phyloP scores from a whole-genome alignment of 2,113 vertebrate species.

The Apteryx mantelli region DNA sequence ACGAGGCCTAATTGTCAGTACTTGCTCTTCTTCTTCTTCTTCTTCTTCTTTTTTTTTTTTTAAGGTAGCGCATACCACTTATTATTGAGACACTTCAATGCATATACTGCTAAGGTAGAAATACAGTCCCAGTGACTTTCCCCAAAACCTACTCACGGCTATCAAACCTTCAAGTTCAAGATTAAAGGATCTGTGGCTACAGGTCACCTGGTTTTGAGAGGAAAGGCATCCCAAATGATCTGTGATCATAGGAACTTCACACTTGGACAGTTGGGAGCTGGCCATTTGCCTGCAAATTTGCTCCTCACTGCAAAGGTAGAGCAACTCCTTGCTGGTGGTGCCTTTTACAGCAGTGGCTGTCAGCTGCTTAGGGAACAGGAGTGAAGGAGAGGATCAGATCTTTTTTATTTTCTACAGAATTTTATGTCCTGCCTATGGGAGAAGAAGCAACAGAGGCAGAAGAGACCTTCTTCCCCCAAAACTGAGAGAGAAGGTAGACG shows the following conservation, averaged over 20 bases:
- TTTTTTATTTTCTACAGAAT: neutral
- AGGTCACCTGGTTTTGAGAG: constrained; percentile 49
- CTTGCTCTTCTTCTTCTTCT: neutral
- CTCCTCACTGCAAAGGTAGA: neutral
- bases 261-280: constrained; percentile 56
- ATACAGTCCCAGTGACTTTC: neutral
- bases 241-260: constrained; percentile 66
- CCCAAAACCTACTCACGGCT: neutral
- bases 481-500: neutral
- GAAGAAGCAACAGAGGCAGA: neutral
- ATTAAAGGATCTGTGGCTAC: constrained; percentile 29
- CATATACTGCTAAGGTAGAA: neutral
- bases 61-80: neutral
- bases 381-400: neutral
- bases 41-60: neutral
- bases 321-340: neutral
- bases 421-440: neutral
- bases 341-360: constrained; percentile 1
- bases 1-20: neutral
- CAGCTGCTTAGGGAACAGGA: neutral
- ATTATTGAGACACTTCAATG: neutral
- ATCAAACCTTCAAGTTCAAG: constrained; percentile 24
- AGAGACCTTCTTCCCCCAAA: neutral
- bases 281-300: neutral
- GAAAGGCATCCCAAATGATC: constrained; percentile 60